Conservation (phyloP, 2,113 vertebrate genomes). For the Glaucidium brasilianum region DNA sequence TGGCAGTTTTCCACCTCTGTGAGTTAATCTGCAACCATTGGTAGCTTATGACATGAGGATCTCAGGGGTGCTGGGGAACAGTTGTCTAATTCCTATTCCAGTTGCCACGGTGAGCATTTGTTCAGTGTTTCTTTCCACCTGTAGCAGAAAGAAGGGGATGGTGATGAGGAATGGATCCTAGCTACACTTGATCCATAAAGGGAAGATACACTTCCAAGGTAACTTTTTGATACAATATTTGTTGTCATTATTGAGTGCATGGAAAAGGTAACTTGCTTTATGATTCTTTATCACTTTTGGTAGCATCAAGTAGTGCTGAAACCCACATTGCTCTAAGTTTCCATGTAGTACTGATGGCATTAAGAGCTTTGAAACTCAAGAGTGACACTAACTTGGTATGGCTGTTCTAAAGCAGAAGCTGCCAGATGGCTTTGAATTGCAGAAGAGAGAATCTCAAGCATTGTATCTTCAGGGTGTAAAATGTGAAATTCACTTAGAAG, state of each 20-base stretch:
- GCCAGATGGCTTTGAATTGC: neutral
- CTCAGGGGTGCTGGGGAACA: neutral
- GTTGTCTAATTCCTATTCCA: neutral
- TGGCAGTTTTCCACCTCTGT: neutral
- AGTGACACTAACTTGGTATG: too few species aligned
- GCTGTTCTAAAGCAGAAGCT: neutral
- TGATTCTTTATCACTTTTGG: neutral
- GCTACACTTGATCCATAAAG: neutral
- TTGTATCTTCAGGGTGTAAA: neutral
- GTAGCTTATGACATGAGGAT: too few species aligned
- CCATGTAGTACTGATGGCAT: neutral
- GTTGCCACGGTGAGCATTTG: rapidly evolving
- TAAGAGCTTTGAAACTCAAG: neutral
- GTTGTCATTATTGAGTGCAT: neutral
- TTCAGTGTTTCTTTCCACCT: neutral
- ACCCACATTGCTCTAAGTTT: neutral
- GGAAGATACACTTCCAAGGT: rapidly evolving
- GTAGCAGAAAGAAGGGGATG: neutral
- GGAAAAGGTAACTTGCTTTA: neutral
- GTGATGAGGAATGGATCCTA: rapidly evolving
- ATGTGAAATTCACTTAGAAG: neutral
- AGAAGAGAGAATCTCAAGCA: neutral
- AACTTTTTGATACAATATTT: neutral
- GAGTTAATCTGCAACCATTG: neutral
- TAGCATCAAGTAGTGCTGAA: neutral